Conservation (phyloP, 1,140 invertebrate genomes). For the Zaprionus davidi region DNA sequence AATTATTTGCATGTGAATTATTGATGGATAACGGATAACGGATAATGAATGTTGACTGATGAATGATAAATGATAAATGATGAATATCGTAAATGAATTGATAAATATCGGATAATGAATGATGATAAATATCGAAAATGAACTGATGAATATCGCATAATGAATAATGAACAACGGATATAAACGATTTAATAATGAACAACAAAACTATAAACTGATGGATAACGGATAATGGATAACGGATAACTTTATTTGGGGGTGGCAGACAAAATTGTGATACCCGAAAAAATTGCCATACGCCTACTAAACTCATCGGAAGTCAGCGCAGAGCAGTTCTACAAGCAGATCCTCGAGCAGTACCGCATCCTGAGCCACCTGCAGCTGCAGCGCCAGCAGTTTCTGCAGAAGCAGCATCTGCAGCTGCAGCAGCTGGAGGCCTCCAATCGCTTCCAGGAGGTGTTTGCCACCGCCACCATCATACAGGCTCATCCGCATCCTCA, state of each 20-base stretch:
- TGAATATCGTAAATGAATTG: background rate
- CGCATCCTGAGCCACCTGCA: constrained; percentile 76
- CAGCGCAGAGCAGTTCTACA: constrained; percentile 82
- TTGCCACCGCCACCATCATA: constrained; percentile 80
- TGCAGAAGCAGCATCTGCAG: constrained; percentile 78
- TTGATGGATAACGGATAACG: too few species aligned
- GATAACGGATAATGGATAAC: background rate
- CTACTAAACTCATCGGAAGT: constrained; percentile 82
- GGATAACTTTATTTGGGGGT: background rate
- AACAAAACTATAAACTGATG: background rate
- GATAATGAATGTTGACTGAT: too few species aligned
- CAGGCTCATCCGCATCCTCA: constrained; percentile 72
- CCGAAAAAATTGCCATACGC: constrained; percentile 83
- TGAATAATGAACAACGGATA: background rate
- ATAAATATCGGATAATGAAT: background rate
- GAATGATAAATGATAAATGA: background rate
- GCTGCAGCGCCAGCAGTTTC: constrained; percentile 72
- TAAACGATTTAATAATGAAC: background rate
- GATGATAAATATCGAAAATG: background rate
- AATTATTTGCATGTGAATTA: background rate
- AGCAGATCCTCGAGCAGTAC: constrained; percentile 80
- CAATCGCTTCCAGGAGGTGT: constrained; percentile 80
- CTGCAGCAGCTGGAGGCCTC: constrained; percentile 77
- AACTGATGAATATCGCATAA: background rate
- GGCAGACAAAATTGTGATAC: constrained; percentile 83